phyloP scores from a whole-genome alignment of 1,140 invertebrate genomes.

The Trialeurodes vaporariorum region DNA sequence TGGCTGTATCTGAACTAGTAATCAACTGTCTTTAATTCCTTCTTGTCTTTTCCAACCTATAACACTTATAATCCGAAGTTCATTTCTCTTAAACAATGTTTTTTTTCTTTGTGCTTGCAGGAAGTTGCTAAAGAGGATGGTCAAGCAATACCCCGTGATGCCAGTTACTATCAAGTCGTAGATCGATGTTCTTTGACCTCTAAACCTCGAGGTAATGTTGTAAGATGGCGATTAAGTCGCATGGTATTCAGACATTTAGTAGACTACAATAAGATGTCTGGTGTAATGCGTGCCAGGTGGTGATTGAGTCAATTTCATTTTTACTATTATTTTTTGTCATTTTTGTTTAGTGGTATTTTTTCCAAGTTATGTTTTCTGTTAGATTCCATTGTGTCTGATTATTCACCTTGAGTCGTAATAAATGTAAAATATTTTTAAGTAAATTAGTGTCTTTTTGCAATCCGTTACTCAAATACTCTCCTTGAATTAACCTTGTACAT shows the following conservation, averaged over 20 bases:
- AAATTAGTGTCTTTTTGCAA: no score
- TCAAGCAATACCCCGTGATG: constrained; percentile 58
- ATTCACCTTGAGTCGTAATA: no score
- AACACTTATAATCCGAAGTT: neutral
- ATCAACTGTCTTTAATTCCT: neutral
- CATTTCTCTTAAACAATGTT: neutral
- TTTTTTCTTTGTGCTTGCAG: constrained; percentile 28
- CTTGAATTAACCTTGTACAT: no score
- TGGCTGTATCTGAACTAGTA: neutral
- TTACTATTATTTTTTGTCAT: neutral
- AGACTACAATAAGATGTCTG: constrained; percentile 81
- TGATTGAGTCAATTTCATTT: constrained; percentile 24
- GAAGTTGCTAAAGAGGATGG: constrained; percentile 59
- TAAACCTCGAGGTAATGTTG: constrained; percentile 56
- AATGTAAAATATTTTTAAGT: no score
- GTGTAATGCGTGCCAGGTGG: constrained; percentile 82
- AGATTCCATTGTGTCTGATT: no score
- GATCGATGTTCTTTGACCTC: constrained; percentile 70
- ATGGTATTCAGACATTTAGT: constrained; percentile 77
- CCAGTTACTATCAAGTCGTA: constrained; percentile 47
- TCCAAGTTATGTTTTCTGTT: neutral
- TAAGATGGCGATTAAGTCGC: constrained; percentile 68
- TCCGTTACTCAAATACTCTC: no score
- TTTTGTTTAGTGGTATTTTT: neutral
- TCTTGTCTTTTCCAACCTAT: no score